Conservation (phyloP, 2,888 invertebrate genomes). For the Calliopum simillimum region DNA sequence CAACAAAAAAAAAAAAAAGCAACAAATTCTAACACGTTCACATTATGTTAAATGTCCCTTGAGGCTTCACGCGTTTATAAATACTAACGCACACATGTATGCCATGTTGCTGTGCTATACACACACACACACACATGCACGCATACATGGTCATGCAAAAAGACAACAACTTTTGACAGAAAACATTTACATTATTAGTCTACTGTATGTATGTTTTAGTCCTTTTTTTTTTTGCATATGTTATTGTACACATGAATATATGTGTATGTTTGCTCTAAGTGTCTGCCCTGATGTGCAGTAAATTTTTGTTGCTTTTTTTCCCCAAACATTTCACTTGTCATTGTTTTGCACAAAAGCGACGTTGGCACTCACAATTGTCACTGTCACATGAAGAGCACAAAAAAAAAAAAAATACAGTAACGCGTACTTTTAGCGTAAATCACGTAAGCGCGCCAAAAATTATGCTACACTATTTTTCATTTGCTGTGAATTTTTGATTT, state of each 20-base stretch:
- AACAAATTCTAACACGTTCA: constrained; percentile 46
- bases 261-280: background rate
- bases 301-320: background rate
- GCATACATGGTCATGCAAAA: background rate
- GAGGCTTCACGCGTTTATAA: constrained; percentile 51
- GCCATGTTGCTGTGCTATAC: too few relatives aligned
- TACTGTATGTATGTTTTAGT: background rate
- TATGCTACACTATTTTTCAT: constrained; percentile 43
- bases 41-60: constrained; percentile 61
- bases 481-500: constrained; percentile 9
- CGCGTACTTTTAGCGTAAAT: background rate
- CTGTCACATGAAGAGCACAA: background rate
- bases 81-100: constrained; percentile 27
- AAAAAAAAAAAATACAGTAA: background rate
- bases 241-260: background rate
- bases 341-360: background rate
- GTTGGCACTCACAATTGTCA: background rate
- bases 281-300: background rate
- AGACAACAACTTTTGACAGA: background rate
- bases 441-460: constrained; percentile 55
- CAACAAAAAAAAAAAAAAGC: background rate
- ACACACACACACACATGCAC: constrained; percentile 22
- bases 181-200: constrained; percentile 33
- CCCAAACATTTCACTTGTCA: constrained; percentile 7
- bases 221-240: background rate